phyloP scores from a whole-genome alignment of 1,140 invertebrate species.

The Papilio xuthus region DNA sequence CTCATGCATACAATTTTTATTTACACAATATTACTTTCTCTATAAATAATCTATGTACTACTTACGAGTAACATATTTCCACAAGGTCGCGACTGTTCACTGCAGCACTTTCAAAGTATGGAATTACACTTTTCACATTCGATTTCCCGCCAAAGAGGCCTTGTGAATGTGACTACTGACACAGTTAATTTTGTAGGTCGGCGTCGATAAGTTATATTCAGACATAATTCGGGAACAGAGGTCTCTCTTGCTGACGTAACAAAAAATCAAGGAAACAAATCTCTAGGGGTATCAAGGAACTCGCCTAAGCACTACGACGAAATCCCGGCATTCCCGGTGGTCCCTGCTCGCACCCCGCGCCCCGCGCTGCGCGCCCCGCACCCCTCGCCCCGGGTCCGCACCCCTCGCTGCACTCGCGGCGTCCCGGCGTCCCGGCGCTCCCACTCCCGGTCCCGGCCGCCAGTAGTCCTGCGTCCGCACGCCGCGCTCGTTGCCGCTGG shows the following conservation, averaged over 20 bases:
- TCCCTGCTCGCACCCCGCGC: neutral
- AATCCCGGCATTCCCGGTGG: neutral
- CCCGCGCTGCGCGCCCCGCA: neutral
- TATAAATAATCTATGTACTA: too few species aligned
- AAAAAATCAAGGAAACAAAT: slow-evolving; percentile 1
- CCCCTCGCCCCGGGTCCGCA: neutral
- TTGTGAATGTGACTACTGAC: too few species aligned
- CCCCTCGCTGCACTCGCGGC: neutral
- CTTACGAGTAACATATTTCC: too few species aligned
- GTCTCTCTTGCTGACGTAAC: neutral
- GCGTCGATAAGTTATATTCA: neutral
- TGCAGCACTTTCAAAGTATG: too few species aligned
- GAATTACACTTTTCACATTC: too few species aligned
- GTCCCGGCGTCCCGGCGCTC: neutral
- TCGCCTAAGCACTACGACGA: neutral
- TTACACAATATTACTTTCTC: too few species aligned
- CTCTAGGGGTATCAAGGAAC: slow-evolving; percentile 1
- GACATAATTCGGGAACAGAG: neutral
- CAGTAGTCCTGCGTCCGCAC: neutral
- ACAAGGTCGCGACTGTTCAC: too few species aligned
- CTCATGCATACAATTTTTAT: too few species aligned
- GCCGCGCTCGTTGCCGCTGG: neutral
- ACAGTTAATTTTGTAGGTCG: too few species aligned
- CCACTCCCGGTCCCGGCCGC: neutral
- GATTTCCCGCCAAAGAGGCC: too few species aligned